Conservation (phyloP, 2,113 vertebrate genomes). For the Sialia sialis region DNA sequence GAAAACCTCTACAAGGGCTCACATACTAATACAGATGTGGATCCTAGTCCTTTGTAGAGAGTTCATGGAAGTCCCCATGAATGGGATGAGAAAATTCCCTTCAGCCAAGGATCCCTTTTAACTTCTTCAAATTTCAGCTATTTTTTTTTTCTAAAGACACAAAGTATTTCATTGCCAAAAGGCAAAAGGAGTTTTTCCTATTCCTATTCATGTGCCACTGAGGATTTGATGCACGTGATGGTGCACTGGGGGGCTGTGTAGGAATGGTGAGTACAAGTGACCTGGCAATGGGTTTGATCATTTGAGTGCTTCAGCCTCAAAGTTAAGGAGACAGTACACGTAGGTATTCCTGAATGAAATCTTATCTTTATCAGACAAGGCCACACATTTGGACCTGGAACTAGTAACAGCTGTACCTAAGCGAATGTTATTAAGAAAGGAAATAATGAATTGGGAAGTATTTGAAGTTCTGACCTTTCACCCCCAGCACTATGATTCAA, state of each 20-base stretch:
- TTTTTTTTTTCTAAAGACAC: not conserved
- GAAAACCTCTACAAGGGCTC: not conserved
- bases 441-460: slow-evolving; percentile 35
- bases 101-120: not conserved
- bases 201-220: not conserved
- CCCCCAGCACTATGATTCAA: slow-evolving; percentile 30
- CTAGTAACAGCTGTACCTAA: slow-evolving; percentile 44
- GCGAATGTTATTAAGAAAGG: slow-evolving; percentile 10
- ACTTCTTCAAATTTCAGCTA: not conserved
- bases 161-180: not conserved
- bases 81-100: not conserved
- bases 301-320: not conserved
- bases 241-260: not conserved
- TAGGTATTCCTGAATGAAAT: not conserved
- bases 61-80: not conserved
- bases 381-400: slow-evolving; percentile 3
- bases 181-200: not conserved
- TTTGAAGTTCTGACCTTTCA: slow-evolving; percentile 63
- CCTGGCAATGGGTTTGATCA: not conserved
- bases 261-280: not conserved
- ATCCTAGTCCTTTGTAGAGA: not conserved
- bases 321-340: not conserved
- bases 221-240: not conserved
- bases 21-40: not conserved
- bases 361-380: not conserved